These are phyloP conservation scores for Astreopora myriophthalma DNA, from an alignment of 64 coral and sea anemone genomes.

Conservation along the genomic window DNA sequence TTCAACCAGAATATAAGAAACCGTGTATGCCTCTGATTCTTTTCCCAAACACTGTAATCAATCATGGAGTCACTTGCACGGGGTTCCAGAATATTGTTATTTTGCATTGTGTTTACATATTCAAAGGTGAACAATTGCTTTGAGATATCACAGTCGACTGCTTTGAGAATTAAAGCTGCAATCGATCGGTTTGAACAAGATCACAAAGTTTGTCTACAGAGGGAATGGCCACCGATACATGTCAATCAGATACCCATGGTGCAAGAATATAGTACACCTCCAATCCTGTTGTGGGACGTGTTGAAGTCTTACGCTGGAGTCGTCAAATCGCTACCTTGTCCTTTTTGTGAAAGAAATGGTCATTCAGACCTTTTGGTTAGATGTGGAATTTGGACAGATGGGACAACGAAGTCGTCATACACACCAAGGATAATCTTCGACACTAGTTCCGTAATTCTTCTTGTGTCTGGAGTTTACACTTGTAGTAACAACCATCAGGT, in stretches of 20 bases:
- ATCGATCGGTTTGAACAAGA: not conserved
- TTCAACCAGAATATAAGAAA: no score
- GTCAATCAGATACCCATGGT: not conserved
- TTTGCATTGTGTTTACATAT: not conserved
- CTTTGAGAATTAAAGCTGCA: not conserved
- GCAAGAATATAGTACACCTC: not conserved
- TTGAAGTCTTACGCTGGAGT: not conserved
- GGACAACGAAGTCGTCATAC: not conserved
- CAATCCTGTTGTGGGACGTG: constrained; percentile 37
- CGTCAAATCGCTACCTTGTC: not conserved
- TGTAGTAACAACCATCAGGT: constrained; percentile 25
- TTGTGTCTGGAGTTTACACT: constrained; percentile 39
- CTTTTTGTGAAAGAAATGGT: not conserved
- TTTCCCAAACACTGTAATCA: no score
- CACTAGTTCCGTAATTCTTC: not conserved
- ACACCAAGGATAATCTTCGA: constrained; percentile 19
- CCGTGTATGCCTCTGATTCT: no score
- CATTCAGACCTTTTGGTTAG: not conserved
- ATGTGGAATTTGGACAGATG: constrained; percentile 28
- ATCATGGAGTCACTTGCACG: not conserved
- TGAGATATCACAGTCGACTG: not conserved
- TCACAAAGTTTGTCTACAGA: not conserved
- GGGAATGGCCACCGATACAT: not conserved
- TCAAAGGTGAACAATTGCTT: not conserved
- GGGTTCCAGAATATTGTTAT: not conserved